phyloP scores from a whole-genome alignment of 1,140 invertebrate species.

The Trypoxylus dichotomus region DNA sequence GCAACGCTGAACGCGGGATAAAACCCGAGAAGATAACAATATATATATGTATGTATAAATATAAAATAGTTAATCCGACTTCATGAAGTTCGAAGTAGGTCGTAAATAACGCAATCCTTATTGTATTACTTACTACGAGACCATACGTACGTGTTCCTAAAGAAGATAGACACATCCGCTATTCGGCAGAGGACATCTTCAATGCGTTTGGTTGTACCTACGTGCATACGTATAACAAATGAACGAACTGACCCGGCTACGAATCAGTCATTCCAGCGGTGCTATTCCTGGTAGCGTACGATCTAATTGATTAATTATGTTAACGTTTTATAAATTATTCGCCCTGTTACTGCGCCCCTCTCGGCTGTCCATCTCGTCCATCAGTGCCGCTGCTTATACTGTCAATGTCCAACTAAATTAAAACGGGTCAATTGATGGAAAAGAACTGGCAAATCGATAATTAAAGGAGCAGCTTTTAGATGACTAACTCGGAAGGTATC shows the following conservation, averaged over 20 bases:
- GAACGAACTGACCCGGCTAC: neutral
- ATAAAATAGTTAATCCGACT: too few relatives aligned
- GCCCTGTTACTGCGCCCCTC: neutral
- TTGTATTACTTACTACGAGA: too few relatives aligned
- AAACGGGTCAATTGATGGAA: neutral
- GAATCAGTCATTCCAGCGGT: neutral
- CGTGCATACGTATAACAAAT: neutral
- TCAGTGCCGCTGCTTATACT: neutral
- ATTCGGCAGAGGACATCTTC: too few relatives aligned
- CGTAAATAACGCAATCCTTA: too few relatives aligned
- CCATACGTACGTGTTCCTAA: too few relatives aligned
- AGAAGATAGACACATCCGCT: too few relatives aligned
- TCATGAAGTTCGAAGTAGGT: too few relatives aligned
- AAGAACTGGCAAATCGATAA: neutral
- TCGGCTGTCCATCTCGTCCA: neutral
- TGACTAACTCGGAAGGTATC: neutral
- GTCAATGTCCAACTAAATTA: neutral
- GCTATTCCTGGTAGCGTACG: neutral
- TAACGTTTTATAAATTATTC: conserved; percentile 21
- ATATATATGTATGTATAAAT: too few relatives aligned
- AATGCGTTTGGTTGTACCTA: neutral
- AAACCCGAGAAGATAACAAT: too few relatives aligned
- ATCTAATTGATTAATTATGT: conserved; percentile 23
- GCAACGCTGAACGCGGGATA: too few relatives aligned
- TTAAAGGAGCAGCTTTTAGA: conserved; percentile 7